Percentiles rank a stretch among this genome's conserved stretches.
Evolutionary conservation across 2,113 vertebrate genomes (phyloP).

Genomic region (Cygnus buccinator): DNA sequence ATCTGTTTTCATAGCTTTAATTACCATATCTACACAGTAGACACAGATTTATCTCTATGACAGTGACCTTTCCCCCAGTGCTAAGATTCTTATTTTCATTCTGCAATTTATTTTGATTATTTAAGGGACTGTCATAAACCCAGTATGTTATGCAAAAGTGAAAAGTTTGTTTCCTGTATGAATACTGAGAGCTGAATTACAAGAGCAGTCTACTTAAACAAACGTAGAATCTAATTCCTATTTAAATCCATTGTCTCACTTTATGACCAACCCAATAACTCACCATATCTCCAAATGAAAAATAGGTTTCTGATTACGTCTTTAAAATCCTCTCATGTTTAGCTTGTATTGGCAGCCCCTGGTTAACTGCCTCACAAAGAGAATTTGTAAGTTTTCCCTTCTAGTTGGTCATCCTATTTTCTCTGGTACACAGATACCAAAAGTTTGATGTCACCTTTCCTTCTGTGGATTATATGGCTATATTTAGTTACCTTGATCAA

Average conservation of each 20-base stretch:
- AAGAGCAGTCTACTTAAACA: not conserved
- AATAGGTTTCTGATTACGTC: not conserved
- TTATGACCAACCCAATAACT: not conserved
- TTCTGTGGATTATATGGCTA: not conserved
- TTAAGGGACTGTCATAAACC: not conserved
- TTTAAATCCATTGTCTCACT: not conserved
- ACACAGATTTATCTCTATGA: not conserved
- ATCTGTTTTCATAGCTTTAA: constrained; percentile 28
- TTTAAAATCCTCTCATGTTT: not conserved
- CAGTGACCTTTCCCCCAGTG: not conserved
- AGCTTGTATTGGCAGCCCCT: not conserved
- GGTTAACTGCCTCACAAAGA: not conserved
- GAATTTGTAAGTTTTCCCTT: not conserved
- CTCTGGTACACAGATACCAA: not conserved
- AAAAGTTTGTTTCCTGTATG: not conserved
- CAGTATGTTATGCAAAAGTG: not conserved
- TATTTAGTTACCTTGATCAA: not conserved
- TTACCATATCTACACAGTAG: not conserved
- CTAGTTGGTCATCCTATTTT: not conserved
- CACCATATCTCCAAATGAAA: not conserved
- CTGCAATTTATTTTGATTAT: constrained; percentile 8
- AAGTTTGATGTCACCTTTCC: not conserved
- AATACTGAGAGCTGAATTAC: not conserved
- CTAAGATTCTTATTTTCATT: constrained; percentile 15
- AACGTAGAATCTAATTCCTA: not conserved